Base-by-base conservation (phyloP, 2,888 invertebrate genomes). In the Aleiodes leptofemur region DNA sequence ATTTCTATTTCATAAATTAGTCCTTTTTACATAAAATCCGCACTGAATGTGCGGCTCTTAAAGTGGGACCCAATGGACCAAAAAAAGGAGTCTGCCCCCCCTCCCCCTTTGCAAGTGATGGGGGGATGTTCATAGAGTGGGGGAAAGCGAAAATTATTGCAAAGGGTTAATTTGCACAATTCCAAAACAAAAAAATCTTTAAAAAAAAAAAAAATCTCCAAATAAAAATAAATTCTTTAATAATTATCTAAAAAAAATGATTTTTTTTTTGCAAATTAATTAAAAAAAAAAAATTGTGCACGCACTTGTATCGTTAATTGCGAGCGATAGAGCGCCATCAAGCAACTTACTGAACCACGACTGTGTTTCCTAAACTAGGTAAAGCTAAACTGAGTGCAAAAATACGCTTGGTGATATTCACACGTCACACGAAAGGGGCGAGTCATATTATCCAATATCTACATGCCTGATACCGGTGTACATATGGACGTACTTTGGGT, bases 351-450 rank as follows among this genome's bases (percentile, higher is more conserved):
- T 88, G 85, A 89, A 88, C 88, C 86, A 89, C 85, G 87, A 89
- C 89, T 89, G 88, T 89, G 88, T 89, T 89, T 89, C 87, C 82
- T 86, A 89, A 89, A 89, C 89, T 89, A 89, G 89, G 89, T 89
- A 89, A 88, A 86, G 87, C 83, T 84, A 86, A 34, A 86, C 87
- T 87, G 85, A 87, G 84, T 84, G 82, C 83, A 82, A 85, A 81
- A 77, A 51, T 80, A 74, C 56, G 75, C 50, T 72, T 74, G 72
- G 43, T 38, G 59, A 51, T 59, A 48, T n/a, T n/a, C 16, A 72
- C 57, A 72, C 69, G 23, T n/a, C 23, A 23, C 23, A 23, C 23
- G 23, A 23, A 68, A 68, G 72, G 61, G 64, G 72, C 72, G 2
- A 23, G 23, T 23, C 23, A 59, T 53, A 72, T 64, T 68, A 55